phyloP scores from a whole-genome alignment of 2,113 vertebrate genomes.

The Poecile atricapillus region DNA sequence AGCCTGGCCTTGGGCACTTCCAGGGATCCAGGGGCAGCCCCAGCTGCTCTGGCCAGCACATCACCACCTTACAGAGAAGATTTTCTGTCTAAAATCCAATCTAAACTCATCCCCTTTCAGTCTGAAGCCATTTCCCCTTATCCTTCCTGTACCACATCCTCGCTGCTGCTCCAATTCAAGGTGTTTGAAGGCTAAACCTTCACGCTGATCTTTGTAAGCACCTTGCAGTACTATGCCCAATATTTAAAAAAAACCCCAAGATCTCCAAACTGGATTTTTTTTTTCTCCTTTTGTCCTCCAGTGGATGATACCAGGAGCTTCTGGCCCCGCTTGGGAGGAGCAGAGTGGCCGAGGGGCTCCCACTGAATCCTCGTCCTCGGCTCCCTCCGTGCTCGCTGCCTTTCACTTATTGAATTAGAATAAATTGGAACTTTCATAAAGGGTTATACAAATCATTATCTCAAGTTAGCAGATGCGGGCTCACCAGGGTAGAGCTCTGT shows the following conservation, averaged over 20 bases:
- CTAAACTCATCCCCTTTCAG: neutral
- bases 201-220: neutral
- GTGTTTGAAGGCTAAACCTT: neutral
- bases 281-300: neutral
- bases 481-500: constrained; percentile 78
- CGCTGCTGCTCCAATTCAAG: neutral
- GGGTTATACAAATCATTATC: constrained; percentile 84
- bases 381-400: constrained; percentile 48
- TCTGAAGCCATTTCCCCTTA: neutral
- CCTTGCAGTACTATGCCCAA: neutral
- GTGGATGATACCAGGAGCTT: neutral
- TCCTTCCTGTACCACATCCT: neutral
- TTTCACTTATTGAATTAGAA: constrained; percentile 81
- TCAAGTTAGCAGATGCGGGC: constrained; percentile 79
- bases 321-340: neutral
- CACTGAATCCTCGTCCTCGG: neutral
- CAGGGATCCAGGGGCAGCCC: neutral
- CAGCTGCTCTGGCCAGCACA: neutral
- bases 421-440: constrained; percentile 82
- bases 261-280: neutral
- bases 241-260: neutral
- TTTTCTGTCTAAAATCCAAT: neutral
- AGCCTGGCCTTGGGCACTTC: rapidly evolving
- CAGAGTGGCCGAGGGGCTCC: neutral
- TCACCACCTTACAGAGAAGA: neutral